These are phyloP conservation scores for Enteromius fasciolatus DNA, from an alignment of 2,797 vertebrate species.

Conservation along the genomic window DNA sequence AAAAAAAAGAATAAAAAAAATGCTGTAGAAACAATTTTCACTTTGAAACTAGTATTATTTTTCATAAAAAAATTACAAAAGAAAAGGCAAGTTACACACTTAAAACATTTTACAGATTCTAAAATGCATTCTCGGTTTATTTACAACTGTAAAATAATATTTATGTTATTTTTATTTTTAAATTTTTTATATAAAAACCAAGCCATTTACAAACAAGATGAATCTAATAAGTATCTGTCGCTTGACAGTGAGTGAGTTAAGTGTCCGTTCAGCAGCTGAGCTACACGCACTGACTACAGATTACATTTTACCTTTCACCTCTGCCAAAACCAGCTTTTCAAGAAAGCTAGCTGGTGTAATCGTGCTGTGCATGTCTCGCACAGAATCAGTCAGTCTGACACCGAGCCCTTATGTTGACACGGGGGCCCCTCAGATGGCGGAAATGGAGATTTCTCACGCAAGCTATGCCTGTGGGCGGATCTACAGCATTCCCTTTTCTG, in stretches of 20 bases:
- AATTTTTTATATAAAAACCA: not conserved
- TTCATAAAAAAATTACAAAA: not conserved
- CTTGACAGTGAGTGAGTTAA: not conserved
- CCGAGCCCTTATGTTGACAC: not conserved
- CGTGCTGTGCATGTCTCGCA: not conserved
- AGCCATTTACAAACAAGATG: not conserved
- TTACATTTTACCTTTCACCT: conserved; percentile 5
- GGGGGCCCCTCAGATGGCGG: not conserved
- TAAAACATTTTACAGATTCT: not conserved
- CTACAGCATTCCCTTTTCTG: conserved; percentile 4
- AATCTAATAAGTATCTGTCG: not conserved
- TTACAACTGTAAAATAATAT: not conserved
- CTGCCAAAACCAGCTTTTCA: conserved; percentile 28
- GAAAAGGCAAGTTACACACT: not conserved
- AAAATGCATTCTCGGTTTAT: not conserved
- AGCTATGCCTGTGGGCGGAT: conserved; percentile 34
- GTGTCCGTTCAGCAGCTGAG: not conserved
- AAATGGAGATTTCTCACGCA: conserved; percentile 43
- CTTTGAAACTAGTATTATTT: not conserved
- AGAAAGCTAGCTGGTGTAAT: not conserved
- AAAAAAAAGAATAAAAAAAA: not conserved
- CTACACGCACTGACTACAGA: conserved; percentile 12
- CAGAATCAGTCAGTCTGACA: not conserved
- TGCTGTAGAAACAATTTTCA: not conserved
- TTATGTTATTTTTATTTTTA: too few species aligned